Conservation (phyloP, 2,888 invertebrate species). For the Philonicus albiceps region DNA sequence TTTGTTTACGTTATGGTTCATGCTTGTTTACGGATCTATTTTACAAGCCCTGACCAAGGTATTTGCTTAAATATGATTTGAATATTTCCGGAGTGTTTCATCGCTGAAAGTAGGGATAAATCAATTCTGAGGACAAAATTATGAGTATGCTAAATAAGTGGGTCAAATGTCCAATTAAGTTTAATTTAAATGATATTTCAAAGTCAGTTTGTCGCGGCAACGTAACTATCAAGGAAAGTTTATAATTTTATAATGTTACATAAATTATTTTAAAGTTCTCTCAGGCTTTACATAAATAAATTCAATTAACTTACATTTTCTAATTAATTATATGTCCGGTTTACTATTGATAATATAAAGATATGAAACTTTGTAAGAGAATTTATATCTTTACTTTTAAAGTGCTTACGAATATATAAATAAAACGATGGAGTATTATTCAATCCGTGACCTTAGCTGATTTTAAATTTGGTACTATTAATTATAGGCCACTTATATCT, state of each 20-base stretch:
- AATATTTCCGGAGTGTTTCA: neutral
- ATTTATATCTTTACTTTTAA: neutral
- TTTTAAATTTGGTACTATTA: neutral
- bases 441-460: neutral
- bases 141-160: neutral
- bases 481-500: neutral
- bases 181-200: neutral
- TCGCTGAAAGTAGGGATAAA: neutral
- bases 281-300: too few relatives aligned
- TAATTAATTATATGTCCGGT: too few relatives aligned
- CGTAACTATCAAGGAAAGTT: too few relatives aligned
- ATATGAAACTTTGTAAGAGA: too few relatives aligned
- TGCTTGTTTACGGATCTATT: neutral
- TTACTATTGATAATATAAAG: too few relatives aligned
- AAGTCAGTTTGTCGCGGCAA: neutral
- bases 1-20: conserved; percentile 3
- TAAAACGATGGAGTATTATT: neutral
- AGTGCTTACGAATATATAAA: neutral
- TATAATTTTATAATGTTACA: too few relatives aligned
- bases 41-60: neutral
- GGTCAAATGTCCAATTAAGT: neutral
- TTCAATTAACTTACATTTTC: too few relatives aligned
- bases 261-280: too few relatives aligned
- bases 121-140: neutral
- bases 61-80: neutral